phyloP scores from a whole-genome alignment of 2,888 invertebrate species.

The Diadromus collaris region DNA sequence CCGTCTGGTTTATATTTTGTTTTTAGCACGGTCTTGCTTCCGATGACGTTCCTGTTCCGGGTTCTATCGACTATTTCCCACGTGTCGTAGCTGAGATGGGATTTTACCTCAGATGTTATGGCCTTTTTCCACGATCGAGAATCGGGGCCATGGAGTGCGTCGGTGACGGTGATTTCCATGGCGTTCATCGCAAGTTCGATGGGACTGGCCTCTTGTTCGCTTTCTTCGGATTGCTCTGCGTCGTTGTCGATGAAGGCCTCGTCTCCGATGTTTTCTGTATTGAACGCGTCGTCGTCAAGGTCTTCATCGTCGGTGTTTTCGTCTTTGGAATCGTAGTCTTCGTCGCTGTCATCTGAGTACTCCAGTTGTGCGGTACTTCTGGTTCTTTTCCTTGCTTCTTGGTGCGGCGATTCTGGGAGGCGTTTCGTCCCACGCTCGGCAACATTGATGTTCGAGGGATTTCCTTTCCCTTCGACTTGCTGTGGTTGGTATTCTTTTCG shows the following conservation, averaged over 20 bases:
- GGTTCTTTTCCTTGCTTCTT: background rate
- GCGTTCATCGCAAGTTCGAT: slow-evolving; percentile 39
- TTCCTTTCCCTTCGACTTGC: background rate
- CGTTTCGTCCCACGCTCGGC: slow-evolving; percentile 5
- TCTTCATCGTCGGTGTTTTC: background rate
- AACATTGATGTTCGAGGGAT: background rate
- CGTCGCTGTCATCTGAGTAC: background rate
- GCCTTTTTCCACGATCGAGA: slow-evolving; percentile 56
- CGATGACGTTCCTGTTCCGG: background rate
- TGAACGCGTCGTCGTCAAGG: background rate
- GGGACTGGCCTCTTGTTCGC: slow-evolving; percentile 4
- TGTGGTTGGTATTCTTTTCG: slow-evolving; percentile 32
- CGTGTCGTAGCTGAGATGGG: slow-evolving; percentile 6
- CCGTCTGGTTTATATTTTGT: slow-evolving; percentile 7
- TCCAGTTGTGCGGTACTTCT: slow-evolving; percentile 33
- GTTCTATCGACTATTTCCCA: background rate
- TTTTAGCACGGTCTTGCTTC: background rate
- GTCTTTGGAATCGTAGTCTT: too few species aligned
- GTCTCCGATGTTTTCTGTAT: too few species aligned
- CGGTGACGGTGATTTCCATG: slow-evolving; percentile 17
- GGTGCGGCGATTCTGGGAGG: background rate
- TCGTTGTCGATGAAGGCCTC: background rate
- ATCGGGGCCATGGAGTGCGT: slow-evolving; percentile 51
- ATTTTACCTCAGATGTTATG: slow-evolving; percentile 39
- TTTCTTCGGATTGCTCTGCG: background rate